phyloP scores from a whole-genome alignment of 2,113 vertebrate species.

The Colaptes auratus region DNA sequence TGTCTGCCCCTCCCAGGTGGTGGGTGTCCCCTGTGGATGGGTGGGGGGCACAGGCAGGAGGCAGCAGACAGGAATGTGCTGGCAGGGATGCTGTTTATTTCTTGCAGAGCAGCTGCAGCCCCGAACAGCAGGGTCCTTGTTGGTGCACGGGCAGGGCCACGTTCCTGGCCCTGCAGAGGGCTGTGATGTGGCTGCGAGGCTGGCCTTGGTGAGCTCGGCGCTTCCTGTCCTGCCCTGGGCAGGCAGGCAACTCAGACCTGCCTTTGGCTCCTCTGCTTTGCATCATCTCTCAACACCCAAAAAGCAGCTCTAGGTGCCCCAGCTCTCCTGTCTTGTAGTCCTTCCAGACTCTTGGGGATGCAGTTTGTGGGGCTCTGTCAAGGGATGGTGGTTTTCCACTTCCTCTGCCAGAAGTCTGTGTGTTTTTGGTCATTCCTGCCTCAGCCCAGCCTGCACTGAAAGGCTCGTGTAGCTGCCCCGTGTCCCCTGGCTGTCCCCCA shows the following conservation, averaged over 20 bases:
- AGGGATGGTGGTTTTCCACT: not conserved
- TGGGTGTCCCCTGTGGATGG: not conserved
- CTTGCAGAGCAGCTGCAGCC: not conserved
- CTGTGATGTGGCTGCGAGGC: constrained; percentile 37
- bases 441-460: not conserved
- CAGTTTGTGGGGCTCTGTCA: not conserved
- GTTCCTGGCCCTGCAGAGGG: not conserved
- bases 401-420: not conserved
- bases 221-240: constrained; percentile 31
- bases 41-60: not conserved
- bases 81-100: constrained; percentile 56
- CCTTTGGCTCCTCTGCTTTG: not conserved
- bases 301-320: not conserved
- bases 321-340: not conserved
- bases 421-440: not conserved
- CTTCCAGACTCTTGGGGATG: not conserved
- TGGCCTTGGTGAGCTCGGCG: not conserved
- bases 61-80: constrained; percentile 53
- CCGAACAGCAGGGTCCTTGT: constrained; percentile 49
- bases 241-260: not conserved
- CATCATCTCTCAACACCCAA: not conserved
- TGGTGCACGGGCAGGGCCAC: not conserved
- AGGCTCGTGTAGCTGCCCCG: not conserved
- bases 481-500: constrained; percentile 57
- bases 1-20: not conserved